Evolutionary conservation across 2,888 invertebrate genomes (phyloP).

Genomic region (Cactoblastis cactorum): DNA sequence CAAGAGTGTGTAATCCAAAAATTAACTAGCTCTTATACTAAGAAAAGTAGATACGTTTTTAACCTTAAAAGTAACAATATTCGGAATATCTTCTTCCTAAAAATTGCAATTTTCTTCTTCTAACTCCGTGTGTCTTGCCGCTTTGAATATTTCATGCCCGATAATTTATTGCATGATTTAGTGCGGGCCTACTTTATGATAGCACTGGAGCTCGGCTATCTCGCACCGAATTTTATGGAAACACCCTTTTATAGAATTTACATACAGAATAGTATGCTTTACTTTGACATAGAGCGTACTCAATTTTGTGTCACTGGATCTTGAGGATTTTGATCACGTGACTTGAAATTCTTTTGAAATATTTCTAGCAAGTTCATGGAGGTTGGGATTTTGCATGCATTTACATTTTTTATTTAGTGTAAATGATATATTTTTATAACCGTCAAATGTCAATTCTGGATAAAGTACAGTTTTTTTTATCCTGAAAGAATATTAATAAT

Average conservation of each 20-base stretch:
- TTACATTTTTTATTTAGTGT: too few relatives aligned
- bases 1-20: neutral
- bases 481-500: too few relatives aligned
- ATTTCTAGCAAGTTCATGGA: neutral
- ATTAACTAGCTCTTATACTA: neutral
- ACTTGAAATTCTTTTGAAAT: neutral
- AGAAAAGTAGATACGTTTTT: neutral
- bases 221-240: conserved; percentile 29
- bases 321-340: neutral
- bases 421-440: too few relatives aligned
- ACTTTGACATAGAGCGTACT: conserved; percentile 30
- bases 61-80: conserved; percentile 12
- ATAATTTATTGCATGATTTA: conserved; percentile 75
- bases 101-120: conserved; percentile 48
- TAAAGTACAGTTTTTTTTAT: too few relatives aligned
- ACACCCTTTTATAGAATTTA: conserved; percentile 45
- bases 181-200: conserved; percentile 48
- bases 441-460: too few relatives aligned
- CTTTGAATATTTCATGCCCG: conserved; percentile 70
- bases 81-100: neutral
- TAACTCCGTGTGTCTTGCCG: conserved; percentile 52
- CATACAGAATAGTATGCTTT: conserved; percentile 40
- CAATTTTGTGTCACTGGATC: conserved; percentile 24
- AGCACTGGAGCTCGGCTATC: conserved; percentile 33
- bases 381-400: neutral